Conservation (phyloP, 2,113 vertebrate genomes). For the Amphilophus citrinellus region DNA sequence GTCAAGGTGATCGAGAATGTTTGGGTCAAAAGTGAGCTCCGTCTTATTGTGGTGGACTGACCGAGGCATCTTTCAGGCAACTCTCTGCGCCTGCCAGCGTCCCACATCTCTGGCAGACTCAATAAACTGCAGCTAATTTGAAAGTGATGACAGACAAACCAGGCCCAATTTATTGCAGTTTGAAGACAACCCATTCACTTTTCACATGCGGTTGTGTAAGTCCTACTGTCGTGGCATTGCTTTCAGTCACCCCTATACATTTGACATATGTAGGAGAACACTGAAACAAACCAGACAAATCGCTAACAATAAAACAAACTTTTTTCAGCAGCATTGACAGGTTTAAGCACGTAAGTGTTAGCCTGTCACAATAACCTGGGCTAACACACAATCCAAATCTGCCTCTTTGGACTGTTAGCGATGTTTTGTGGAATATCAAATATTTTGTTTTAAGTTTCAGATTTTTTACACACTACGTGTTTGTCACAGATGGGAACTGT, state of each 20-base stretch:
- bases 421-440: background rate
- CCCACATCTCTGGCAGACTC: conserved; percentile 79
- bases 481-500: background rate
- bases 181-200: conserved; percentile 74
- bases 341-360: conserved; percentile 4
- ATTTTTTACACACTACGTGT: background rate
- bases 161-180: conserved; percentile 75
- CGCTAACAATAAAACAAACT: background rate
- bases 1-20: conserved; percentile 50
- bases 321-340: conserved; percentile 24
- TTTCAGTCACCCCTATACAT: conserved; percentile 16
- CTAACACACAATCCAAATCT: background rate
- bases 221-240: conserved; percentile 34
- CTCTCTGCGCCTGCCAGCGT: conserved; percentile 78
- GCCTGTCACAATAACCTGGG: conserved; percentile 9
- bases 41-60: conserved; percentile 51
- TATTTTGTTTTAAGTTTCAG: background rate
- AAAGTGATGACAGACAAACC: conserved; percentile 82
- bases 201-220: conserved; percentile 40
- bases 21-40: conserved; percentile 64
- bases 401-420: background rate
- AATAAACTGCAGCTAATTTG: conserved; percentile 85
- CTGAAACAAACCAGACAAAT: conserved; percentile 11
- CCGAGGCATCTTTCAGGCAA: conserved; percentile 76
- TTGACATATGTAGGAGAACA: conserved; percentile 31